Evolutionary conservation across 2,797 vertebrate species (phyloP).

Genomic region (Selene dorsalis): DNA sequence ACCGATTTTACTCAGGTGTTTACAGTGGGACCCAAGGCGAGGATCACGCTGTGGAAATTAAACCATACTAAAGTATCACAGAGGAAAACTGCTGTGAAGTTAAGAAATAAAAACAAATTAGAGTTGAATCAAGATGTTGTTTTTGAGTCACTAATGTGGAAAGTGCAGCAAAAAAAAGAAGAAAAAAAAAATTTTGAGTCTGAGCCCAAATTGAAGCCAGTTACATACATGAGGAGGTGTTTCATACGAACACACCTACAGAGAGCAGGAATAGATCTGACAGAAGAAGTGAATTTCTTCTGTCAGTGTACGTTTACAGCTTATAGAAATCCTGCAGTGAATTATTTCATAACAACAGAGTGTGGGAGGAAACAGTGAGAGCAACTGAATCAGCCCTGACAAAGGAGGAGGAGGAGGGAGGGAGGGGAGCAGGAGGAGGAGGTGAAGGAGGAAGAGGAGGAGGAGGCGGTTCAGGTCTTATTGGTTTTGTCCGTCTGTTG

Average conservation of each 20-base stretch:
- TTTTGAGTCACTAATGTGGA: slow-evolving; percentile 7
- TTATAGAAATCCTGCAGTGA: slow-evolving; percentile 55
- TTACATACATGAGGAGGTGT: slow-evolving; percentile 30
- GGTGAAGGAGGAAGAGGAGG: slow-evolving; percentile 11
- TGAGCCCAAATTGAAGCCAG: slow-evolving; percentile 24
- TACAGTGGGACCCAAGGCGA: not conserved
- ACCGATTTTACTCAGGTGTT: not conserved
- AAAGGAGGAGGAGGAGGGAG: slow-evolving; percentile 35
- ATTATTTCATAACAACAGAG: slow-evolving; percentile 57
- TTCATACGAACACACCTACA: not conserved
- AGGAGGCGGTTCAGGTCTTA: slow-evolving; percentile 6
- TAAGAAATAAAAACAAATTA: not conserved
- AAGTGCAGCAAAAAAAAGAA: not conserved
- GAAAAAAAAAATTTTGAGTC: not conserved
- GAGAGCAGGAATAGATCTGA: slow-evolving; percentile 5
- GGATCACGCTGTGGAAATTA: not conserved
- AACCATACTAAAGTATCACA: not conserved
- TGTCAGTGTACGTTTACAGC: slow-evolving; percentile 33
- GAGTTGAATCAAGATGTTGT: not conserved
- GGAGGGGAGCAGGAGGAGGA: slow-evolving; percentile 27
- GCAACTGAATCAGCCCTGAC: slow-evolving; percentile 55
- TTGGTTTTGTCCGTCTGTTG: slow-evolving; percentile 11
- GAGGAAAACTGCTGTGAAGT: not conserved
- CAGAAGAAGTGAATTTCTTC: slow-evolving; percentile 7
- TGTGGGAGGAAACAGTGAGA: slow-evolving; percentile 63